Evolutionary conservation across 2,113 vertebrate genomes (phyloP).

Genomic region (Bettongia penicillata): DNA sequence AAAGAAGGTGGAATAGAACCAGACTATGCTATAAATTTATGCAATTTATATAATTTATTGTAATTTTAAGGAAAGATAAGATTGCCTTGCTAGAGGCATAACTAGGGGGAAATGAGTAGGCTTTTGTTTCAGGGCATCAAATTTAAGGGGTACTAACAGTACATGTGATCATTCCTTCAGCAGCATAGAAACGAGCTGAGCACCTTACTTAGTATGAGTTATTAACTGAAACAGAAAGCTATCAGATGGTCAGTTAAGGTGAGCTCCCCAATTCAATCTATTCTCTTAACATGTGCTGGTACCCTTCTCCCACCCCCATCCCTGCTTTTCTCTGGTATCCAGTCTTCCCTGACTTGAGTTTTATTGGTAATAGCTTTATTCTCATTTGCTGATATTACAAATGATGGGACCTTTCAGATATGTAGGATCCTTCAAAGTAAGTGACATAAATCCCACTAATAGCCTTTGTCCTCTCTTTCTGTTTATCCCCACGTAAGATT

Average conservation of each 20-base stretch:
- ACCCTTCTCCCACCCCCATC: not conserved
- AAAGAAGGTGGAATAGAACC: not conserved
- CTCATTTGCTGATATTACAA: slow-evolving; percentile 86
- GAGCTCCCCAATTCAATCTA: not conserved
- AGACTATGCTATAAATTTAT: not conserved
- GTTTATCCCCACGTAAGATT: slow-evolving; percentile 92
- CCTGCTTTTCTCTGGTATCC: not conserved
- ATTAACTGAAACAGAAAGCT: not conserved
- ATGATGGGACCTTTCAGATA: slow-evolving; percentile 94
- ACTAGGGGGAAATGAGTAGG: not conserved
- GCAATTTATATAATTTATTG: too few relatives aligned
- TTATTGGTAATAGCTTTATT: slow-evolving; percentile 78
- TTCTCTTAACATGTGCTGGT: not conserved
- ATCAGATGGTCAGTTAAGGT: not conserved
- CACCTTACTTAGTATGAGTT: not conserved
- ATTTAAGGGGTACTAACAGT: not conserved
- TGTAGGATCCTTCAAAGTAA: slow-evolving; percentile 92
- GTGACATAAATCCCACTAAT: slow-evolving; percentile 96
- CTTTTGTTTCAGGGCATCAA: not conserved
- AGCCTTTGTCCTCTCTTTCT: slow-evolving; percentile 90
- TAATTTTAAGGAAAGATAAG: not conserved
- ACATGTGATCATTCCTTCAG: not conserved
- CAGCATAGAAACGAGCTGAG: not conserved
- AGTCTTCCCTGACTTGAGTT: not conserved
- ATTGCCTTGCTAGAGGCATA: not conserved